Evolutionary conservation across 1,140 invertebrate species (phyloP).

Genomic region (Rhyacophila brunnea): DNA sequence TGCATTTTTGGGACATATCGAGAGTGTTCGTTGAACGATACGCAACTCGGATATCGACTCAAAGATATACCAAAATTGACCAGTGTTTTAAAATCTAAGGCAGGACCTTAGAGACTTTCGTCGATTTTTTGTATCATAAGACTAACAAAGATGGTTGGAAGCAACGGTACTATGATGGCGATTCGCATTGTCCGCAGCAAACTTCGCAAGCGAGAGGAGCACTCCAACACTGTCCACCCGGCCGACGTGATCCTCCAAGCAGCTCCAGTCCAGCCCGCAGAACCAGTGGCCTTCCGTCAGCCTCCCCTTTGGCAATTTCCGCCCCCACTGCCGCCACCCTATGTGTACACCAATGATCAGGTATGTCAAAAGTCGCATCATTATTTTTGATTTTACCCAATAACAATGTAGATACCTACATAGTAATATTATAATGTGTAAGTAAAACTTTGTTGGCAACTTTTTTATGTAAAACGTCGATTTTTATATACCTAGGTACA

Average conservation of each 20-base stretch:
- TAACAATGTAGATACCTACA: not conserved
- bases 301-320: constrained; percentile 77
- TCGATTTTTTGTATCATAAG: too few relatives aligned
- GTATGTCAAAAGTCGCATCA: too few relatives aligned
- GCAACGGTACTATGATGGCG: constrained; percentile 78
- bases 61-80: too few relatives aligned
- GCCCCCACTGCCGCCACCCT: constrained; percentile 69
- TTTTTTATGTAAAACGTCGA: not conserved
- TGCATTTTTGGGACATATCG: too few relatives aligned
- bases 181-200: constrained; percentile 86
- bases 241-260: constrained; percentile 64
- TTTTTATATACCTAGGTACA: not conserved
- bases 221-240: constrained; percentile 64
- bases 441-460: not conserved
- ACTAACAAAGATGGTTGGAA: constrained; percentile 65
- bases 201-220: constrained; percentile 78
- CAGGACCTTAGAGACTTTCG: too few relatives aligned
- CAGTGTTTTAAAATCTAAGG: too few relatives aligned
- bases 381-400: constrained; percentile 2
- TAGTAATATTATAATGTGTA: constrained; percentile 2
- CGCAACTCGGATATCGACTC: too few relatives aligned
- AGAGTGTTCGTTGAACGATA: too few relatives aligned
- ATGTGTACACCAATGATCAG: constrained; percentile 77
- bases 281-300: constrained; percentile 59
- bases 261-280: constrained; percentile 39